Evolutionary conservation across 2,113 vertebrate species (phyloP).

Genomic region (Odocoileus hemionus): DNA sequence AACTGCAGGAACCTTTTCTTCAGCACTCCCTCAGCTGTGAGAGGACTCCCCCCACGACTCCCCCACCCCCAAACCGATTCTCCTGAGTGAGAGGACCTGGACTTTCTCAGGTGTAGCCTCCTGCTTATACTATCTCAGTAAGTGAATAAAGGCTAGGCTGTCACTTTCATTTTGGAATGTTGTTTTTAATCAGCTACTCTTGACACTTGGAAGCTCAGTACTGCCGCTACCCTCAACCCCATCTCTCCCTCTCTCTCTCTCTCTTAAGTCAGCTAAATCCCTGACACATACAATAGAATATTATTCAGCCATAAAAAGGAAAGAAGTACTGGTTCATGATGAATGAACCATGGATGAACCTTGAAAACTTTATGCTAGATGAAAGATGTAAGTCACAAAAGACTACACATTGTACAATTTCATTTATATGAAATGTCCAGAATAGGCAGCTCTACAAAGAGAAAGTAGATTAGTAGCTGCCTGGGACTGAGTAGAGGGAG

Average conservation of each 20-base stretch:
- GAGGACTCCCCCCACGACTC: fast-evolving
- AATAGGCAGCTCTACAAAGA: not conserved
- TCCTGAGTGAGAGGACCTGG: not conserved
- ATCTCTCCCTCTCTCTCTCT: not conserved
- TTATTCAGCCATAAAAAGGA: not conserved
- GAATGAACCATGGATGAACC: not conserved
- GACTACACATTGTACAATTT: not conserved
- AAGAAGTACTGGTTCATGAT: not conserved
- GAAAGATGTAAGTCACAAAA: not conserved
- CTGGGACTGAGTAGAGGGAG: not conserved
- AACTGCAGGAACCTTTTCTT: not conserved
- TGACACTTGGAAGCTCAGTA: not conserved
- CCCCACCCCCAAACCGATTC: not conserved
- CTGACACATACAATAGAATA: not conserved
- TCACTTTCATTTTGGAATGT: not conserved
- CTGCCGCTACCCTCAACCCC: not conserved
- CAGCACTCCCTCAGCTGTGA: not conserved
- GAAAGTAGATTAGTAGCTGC: not conserved
- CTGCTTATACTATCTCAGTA: not conserved
- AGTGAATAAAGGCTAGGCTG: not conserved
- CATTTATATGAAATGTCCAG: not conserved
- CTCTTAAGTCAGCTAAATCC: not conserved
- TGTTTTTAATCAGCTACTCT: not conserved
- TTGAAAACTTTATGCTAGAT: not conserved
- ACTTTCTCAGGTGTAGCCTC: not conserved